A percentile compares a stretch with the other conserved stretches of the same genome.
Conservation (phyloP, 2,113 vertebrate genomes). For the Chinchilla lanigera region DNA sequence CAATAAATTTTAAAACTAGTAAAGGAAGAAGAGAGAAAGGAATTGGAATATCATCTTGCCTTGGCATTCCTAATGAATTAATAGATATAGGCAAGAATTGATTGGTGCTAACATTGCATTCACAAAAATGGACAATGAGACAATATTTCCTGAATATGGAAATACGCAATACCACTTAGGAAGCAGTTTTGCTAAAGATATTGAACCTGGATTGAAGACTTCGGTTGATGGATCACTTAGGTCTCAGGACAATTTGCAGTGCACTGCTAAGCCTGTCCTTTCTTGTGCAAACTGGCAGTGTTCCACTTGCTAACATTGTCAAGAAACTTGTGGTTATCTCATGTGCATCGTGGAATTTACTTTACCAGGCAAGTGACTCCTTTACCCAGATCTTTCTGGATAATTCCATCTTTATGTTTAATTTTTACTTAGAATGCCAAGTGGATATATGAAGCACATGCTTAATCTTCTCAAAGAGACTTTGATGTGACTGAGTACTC, state of each 20-base stretch:
- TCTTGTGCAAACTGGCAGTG: background rate
- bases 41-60: background rate
- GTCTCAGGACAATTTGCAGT: background rate
- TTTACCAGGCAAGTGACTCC: background rate
- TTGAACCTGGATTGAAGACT: background rate
- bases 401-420: background rate
- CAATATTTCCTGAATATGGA: background rate
- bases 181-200: background rate
- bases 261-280: background rate
- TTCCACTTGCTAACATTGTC: background rate
- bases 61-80: background rate
- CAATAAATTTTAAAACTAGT: constrained; percentile 15
- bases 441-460: background rate
- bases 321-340: background rate
- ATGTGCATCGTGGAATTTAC: background rate
- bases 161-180: background rate
- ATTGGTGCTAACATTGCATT: background rate
- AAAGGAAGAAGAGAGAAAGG: background rate
- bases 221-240: background rate
- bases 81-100: background rate
- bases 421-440: background rate
- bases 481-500: background rate
- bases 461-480: background rate
- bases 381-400: background rate
- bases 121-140: background rate